Conservation (phyloP, 2,113 vertebrate genomes). For the Bufo bufo region DNA sequence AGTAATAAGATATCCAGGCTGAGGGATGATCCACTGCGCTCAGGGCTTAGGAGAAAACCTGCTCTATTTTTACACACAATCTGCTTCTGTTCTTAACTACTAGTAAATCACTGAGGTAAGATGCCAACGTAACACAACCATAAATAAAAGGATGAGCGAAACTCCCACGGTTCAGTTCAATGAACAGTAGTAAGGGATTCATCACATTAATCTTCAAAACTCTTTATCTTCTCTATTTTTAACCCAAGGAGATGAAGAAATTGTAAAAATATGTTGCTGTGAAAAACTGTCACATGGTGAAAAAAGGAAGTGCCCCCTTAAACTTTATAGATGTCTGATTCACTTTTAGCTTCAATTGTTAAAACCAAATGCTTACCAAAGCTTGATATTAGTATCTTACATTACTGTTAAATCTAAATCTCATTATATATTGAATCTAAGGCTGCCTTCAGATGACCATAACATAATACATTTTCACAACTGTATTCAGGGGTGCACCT, state of each 20-base stretch:
- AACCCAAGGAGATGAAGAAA: neutral
- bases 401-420: too few species aligned
- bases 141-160: neutral
- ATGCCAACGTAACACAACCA: neutral
- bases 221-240: neutral
- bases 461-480: too few species aligned
- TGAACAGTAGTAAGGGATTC: too few species aligned
- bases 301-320: too few species aligned
- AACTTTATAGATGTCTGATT: too few species aligned
- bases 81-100: neutral
- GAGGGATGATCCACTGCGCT: neutral
- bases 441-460: too few species aligned
- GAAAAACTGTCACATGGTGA: neutral
- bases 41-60: neutral
- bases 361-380: too few species aligned
- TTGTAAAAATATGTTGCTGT: neutral
- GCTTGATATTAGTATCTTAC: too few species aligned
- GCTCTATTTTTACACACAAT: neutral
- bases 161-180: neutral
- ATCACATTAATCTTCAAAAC: neutral
- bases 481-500: too few species aligned
- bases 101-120: neutral
- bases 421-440: too few species aligned
- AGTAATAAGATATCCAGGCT: neutral
- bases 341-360: too few species aligned